Base-by-base conservation (phyloP, 2,797 vertebrate species). In the Dipus sagitta region DNA sequence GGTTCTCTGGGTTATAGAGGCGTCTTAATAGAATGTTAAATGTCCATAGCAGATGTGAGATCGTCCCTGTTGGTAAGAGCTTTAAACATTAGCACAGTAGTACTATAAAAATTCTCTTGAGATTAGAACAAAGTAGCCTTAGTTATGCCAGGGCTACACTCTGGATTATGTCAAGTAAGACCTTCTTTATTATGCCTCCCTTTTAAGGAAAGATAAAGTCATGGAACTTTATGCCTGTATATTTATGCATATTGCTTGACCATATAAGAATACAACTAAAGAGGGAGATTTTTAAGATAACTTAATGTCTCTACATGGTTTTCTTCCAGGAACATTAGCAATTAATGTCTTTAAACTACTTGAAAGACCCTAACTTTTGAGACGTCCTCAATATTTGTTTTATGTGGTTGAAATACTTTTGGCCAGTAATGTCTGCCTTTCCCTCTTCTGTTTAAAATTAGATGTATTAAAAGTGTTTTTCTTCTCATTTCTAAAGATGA, bases 401-500 rank as follows among this genome's bases (percentile, higher is more conserved):
- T 94, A 84, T 87, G 83, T 91, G 74, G 18, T 80, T 94, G 26
- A 94, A 88, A 62, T 15, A 89, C 47, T 52, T 94, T 90, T 89
- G 71, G 30, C 83, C 38, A 77, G 2, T 34, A 65, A 60, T 90
- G 3, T 42, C 65, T 93, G 54, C 47, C 90, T 64, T 60, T 96
- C 83, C 94, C 74, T 77, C 62, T 94, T 30, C 32, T 78, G 18
- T 93, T 96, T 87, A 94, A 96, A 87, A 74, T 92, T 87, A 94
- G 52, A 52, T 88, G 47, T 82, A 23, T 78, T 82, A 90, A 30
- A 23, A 84, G 7, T 47, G 32, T 94, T 94, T 76, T 95, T 80
- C 81, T 67, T 92, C 93, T 88, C 23, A 70, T 92, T 94, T 94
- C 92, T 83, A 95, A 96, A 96, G 86, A 62, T 76, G n/a, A n/a